Evolutionary conservation across 2,797 vertebrate genomes (phyloP), one percentile per base, ranked within the genome.

Genomic region (Coranthus polyacanthus): DNA sequence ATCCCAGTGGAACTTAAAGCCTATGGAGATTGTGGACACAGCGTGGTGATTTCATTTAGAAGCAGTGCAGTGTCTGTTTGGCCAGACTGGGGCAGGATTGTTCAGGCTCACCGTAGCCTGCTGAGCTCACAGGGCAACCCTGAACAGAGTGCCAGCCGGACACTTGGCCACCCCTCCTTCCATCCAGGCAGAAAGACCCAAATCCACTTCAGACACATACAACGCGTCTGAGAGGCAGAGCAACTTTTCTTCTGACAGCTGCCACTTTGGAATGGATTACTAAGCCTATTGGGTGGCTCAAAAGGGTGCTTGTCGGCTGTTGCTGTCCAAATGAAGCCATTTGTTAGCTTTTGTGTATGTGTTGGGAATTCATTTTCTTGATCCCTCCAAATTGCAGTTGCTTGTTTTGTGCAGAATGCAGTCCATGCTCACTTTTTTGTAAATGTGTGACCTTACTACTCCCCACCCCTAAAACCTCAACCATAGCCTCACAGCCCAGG

Each of bases 231-330:
- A 88, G 89, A 85, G 89, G 89, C 92, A 89, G 84, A 86, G 79
- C 80, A 91, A 93, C 89, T 93, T 93, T 89, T 91, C 88, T 93
- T 91, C 85, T 93, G 92, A 93, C 91, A 93, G 90, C 92, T 93
- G 91, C 89, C 92, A 91, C 92, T 92, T 93, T 91, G 91, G 89
- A 92, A 91, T 93, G 88, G 90, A 90, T 93, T 89, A 91, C 88
- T 87, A 87, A 92, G 87, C 91, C 91, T 89, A 87, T 92, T 90
- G 91, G 85, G 71, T 46, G 54, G 54, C 89, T 91, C 83, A 87
- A 92, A 91, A 65, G 88, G 81, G 74, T 74, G 81, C 84, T 89
- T 88, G 81, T 89, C 68, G 67, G 77, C 83, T 78, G 77, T 79
- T 88, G 88, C 84, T 85, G 76, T 81, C 84, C 82, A 90, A 92